Conservation (phyloP, 1,140 invertebrate genomes). For the Riptortus pedestris region DNA sequence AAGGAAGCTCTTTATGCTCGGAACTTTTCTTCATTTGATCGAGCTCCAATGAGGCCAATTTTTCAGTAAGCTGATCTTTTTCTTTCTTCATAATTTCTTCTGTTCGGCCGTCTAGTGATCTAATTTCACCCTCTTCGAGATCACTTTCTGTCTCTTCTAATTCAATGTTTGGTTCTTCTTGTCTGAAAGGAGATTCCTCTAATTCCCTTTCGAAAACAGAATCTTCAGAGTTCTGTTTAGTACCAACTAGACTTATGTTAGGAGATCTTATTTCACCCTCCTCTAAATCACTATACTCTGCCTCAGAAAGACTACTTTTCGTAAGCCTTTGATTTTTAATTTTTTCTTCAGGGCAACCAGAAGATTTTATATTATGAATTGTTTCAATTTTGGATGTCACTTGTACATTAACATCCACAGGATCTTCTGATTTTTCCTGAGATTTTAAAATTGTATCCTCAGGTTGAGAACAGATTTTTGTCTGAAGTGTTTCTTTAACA, state of each 20-base stretch:
- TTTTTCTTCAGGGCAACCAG: neutral
- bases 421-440: too few species aligned
- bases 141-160: neutral
- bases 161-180: neutral
- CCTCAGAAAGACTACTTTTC: too few species aligned
- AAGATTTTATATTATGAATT: too few species aligned
- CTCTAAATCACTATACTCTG: neutral
- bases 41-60: slow-evolving; percentile 27
- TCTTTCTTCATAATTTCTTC: slow-evolving; percentile 24
- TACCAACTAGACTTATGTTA: neutral
- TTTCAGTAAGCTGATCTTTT: slow-evolving; percentile 23
- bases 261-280: neutral
- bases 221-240: neutral
- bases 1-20: slow-evolving; percentile 26
- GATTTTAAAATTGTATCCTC: too few species aligned
- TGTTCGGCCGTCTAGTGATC: neutral
- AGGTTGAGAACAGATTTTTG: too few species aligned
- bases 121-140: neutral
- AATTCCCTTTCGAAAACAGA: neutral
- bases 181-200: neutral
- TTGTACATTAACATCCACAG: too few species aligned
- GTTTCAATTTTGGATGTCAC: too few species aligned
- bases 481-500: too few species aligned
- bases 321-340: neutral
- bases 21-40: slow-evolving; percentile 24